Evolutionary conservation across 2,888 invertebrate species (phyloP), one percentile per base, ranked within the genome.

Genomic region (Calliopum simillimum): DNA sequence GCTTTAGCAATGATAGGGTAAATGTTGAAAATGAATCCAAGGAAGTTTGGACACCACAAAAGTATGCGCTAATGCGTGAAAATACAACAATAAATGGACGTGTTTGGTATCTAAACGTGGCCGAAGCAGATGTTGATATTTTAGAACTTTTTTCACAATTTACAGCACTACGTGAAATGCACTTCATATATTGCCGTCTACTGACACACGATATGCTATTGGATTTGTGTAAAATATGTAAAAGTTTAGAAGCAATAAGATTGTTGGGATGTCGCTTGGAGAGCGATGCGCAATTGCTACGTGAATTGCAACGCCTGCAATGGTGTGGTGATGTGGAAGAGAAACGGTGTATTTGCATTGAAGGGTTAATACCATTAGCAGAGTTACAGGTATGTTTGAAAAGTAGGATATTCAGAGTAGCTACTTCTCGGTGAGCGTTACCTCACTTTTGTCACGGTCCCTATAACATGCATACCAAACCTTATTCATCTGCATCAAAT

Each of bases 1-100:
- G 66, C 63, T 75, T 74, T 14, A 69, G 68, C 68, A 75, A 72
- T 61, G 73, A 77, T 58, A 71, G 72, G 14, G 58, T 68, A 53
- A 70, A 68, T 55, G 53, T 75, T 4, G 74, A 74, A 47, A 74
- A 76, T 49, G 73, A 72, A 13, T 72, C 73, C 1, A 56, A 74
- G 47, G 66, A 70, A 19, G 23, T 59, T 41, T 69, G 69, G 73
- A 63, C 68, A 0, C 41, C 25, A 0, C 66, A 71, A n/a, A 68
- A 71, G 23, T 76, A 76, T 71, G 75, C 73, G 16, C 62, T 67
- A 23, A 73, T 77, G 76, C 71, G 76, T 59, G 76, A 77, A 51
- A 70, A 68, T 62, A 72, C 72, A 8, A 72, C 73, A 43, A 71
- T 75, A n/a, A 71, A 75, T 61, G 74, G 74, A 0, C 68, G 70